phyloP scores from a whole-genome alignment of 2,888 invertebrate genomes.

The Anthrax anthrax region DNA sequence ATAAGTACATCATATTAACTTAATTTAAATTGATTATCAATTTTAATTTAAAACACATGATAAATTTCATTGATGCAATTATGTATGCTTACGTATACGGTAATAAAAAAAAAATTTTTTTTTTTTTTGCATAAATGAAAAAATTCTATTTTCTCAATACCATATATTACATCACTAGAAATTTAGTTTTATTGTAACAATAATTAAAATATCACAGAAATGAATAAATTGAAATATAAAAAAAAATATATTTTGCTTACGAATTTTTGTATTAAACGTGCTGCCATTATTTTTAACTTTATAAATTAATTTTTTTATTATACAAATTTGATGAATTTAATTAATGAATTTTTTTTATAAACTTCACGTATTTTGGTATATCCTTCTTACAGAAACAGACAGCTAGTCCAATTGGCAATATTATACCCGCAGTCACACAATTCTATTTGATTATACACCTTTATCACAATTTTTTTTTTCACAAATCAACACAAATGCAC shows the following conservation, averaged over 20 bases:
- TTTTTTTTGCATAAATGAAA: background rate
- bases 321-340: too few relatives aligned
- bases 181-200: background rate
- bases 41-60: too few relatives aligned
- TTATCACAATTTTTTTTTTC: too few relatives aligned
- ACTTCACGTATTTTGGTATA: too few relatives aligned
- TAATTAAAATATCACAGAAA: background rate
- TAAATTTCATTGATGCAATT: background rate
- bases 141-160: background rate
- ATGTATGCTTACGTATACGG: background rate
- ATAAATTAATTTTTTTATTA: too few relatives aligned
- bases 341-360: too few relatives aligned
- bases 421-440: too few relatives aligned
- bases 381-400: too few relatives aligned
- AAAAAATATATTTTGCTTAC: conserved; percentile 21
- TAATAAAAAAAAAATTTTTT: background rate
- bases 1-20: background rate
- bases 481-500: too few relatives aligned
- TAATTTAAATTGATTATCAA: background rate
- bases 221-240: background rate
- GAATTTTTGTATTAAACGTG: conserved; percentile 33
- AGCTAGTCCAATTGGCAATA: too few relatives aligned
- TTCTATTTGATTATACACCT: too few relatives aligned
- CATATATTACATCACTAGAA: background rate
- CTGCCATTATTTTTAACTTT: conserved; percentile 22